A percentile compares a stretch with the other conserved stretches of the same genome.
Conservation (phyloP, 2,113 vertebrate species). For the Seriola aureovittata region DNA sequence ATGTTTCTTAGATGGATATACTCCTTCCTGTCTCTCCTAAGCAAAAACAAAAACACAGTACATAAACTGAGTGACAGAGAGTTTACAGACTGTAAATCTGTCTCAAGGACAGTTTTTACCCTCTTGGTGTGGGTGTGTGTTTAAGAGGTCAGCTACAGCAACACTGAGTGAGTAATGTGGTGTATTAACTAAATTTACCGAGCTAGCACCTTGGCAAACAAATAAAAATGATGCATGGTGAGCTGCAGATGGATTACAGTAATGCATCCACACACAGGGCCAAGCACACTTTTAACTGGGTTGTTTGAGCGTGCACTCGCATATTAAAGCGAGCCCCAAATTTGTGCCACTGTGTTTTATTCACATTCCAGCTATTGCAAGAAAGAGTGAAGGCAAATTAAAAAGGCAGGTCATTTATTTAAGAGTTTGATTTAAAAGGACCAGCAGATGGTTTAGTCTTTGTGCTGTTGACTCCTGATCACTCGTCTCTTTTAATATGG, state of each 20-base stretch:
- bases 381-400: conserved; percentile 15
- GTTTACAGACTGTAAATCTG: conserved; percentile 37
- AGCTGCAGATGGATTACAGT: conserved; percentile 14
- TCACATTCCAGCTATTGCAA: conserved; percentile 3
- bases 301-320: neutral
- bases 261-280: neutral
- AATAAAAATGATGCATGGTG: neutral
- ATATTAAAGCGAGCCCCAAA: neutral
- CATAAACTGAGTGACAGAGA: neutral
- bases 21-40: neutral
- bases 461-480: conserved; percentile 53
- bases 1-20: neutral
- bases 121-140: conserved; percentile 2
- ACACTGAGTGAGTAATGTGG: conserved; percentile 6
- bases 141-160: conserved; percentile 20
- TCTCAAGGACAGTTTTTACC: conserved; percentile 8
- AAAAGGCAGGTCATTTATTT: conserved; percentile 20
- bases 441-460: conserved; percentile 29
- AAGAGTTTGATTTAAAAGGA: conserved; percentile 41
- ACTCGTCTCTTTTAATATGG: conserved; percentile 38
- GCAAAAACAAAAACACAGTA: conserved; percentile 16
- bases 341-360: conserved; percentile 17
- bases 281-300: conserved; percentile 10
- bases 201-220: conserved; percentile 26
- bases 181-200: conserved; percentile 27